Base-by-base conservation (phyloP, 2,797 vertebrate species). In the Sebastes jordani region DNA sequence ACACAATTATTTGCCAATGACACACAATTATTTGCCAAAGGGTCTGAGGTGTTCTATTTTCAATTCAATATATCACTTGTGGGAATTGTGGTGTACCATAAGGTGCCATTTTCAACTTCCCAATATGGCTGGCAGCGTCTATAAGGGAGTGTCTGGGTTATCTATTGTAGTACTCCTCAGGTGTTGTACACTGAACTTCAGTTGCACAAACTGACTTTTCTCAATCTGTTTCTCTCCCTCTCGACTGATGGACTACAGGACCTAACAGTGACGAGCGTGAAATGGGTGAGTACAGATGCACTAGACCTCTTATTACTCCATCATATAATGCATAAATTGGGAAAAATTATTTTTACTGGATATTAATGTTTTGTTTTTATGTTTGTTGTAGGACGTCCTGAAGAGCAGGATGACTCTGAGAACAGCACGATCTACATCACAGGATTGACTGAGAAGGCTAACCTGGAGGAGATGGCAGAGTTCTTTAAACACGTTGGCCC, bases 341-440 rank as follows among this genome's bases (percentile, higher is more conserved):
- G 55, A 11, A 27, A 11, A 1, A 10, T n/a, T 32, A 0, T 52
- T 11, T n/a, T 38, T 23, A 5, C 6, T 34, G 18, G 7, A 29
- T 71, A 6, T 61, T 78, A 29, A 6, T 16, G 8, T 6, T 8
- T 7, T 5, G 22, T 6, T 10, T 6, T 9, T 13, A 3, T 6
- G 3, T 38, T 23, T 60, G 13, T 32, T 70, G 9, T 18, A 96
- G 96, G 93, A 62, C 94, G 94, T 20, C 92, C 94, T 60, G 95
- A 95, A 2, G 98, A 99, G 73, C 96, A 96, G 91, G 98, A 99
- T 92, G 98, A 99, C 76, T 97, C 96, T 0, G 98, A 99, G 93
- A 99, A 98, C 96, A 97, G 96, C 92, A 98, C 98, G 0, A 97
- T 99, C 88, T 99, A 99, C 85, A 97, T 99, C 93, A 99, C 98